Percentiles rank a stretch among this genome's conserved stretches.
Evolutionary conservation across 1,140 invertebrate genomes (phyloP).

Genomic region (Drosophila sechellia): DNA sequence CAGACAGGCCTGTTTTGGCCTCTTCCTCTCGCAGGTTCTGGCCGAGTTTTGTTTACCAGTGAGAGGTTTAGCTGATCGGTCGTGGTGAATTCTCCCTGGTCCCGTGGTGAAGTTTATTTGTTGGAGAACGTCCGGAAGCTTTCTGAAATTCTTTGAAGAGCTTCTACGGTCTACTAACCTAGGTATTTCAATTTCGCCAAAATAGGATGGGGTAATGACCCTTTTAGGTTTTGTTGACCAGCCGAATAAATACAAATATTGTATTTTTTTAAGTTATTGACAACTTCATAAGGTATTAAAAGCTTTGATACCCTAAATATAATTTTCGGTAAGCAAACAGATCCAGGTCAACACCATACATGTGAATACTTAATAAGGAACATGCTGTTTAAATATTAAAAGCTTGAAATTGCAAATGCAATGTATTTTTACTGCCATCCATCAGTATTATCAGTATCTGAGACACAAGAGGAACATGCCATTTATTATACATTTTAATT

Average conservation of each 20-base stretch:
- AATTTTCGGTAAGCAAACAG: neutral
- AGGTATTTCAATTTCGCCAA: too few relatives aligned
- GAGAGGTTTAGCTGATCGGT: constrained; percentile 30
- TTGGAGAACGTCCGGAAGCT: neutral
- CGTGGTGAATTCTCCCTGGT: constrained; percentile 18
- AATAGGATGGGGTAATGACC: too few relatives aligned
- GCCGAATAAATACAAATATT: too few relatives aligned
- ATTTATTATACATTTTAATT: neutral
- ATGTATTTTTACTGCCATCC: neutral
- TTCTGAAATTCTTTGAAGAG: neutral
- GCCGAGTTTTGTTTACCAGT: constrained; percentile 65
- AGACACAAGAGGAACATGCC: neutral
- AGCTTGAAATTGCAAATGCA: neutral
- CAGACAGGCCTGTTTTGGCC: constrained; percentile 25
- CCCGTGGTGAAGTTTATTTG: constrained; percentile 1
- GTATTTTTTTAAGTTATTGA: too few relatives aligned
- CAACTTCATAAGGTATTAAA: neutral
- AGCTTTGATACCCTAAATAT: neutral
- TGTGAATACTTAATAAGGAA: neutral
- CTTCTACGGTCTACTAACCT: neutral
- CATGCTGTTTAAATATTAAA: constrained; percentile 39
- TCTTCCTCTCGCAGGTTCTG: constrained; percentile 8
- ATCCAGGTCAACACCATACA: neutral
- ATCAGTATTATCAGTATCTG: constrained; percentile 29
- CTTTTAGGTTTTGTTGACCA: too few relatives aligned